Conservation (phyloP, 2,888 invertebrate species). For the Poecilus cupreus region DNA sequence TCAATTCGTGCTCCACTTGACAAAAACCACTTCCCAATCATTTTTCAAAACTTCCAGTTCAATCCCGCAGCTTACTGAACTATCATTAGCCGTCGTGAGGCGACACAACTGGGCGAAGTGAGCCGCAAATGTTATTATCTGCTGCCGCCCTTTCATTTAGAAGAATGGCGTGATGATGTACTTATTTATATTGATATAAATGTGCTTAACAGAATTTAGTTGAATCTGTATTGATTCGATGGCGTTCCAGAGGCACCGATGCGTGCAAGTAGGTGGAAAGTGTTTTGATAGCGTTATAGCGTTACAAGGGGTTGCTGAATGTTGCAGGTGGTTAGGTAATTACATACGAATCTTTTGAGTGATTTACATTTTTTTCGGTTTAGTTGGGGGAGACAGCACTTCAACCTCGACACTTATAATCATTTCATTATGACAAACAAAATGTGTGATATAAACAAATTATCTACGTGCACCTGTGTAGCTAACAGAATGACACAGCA, state of each 20-base stretch:
- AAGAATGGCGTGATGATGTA: neutral
- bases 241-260: neutral
- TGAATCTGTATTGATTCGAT: neutral
- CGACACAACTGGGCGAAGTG: neutral
- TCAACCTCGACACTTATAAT: slow-evolving; percentile 27
- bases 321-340: slow-evolving; percentile 50
- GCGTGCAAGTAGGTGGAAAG: slow-evolving; percentile 31
- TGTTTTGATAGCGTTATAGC: slow-evolving; percentile 27
- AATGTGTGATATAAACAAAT: slow-evolving; percentile 51
- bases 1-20: slow-evolving; percentile 43
- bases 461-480: slow-evolving; percentile 38
- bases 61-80: slow-evolving; percentile 3
- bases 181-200: neutral
- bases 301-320: slow-evolving; percentile 6
- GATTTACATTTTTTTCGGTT: slow-evolving; percentile 38
- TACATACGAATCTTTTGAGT: slow-evolving; percentile 33
- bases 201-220: neutral
- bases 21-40: slow-evolving; percentile 38
- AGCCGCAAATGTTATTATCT: slow-evolving; percentile 9
- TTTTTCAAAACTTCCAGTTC: slow-evolving; percentile 40
- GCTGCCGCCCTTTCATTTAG: neutral
- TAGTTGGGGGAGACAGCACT: slow-evolving; percentile 7
- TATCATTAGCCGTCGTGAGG: neutral
- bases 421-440: slow-evolving; percentile 47
- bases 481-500: slow-evolving; percentile 4